Percentiles rank a stretch among this genome's conserved stretches.
Evolutionary conservation across 2,113 vertebrate genomes (phyloP).

Genomic region (Syrrhaptes paradoxus): DNA sequence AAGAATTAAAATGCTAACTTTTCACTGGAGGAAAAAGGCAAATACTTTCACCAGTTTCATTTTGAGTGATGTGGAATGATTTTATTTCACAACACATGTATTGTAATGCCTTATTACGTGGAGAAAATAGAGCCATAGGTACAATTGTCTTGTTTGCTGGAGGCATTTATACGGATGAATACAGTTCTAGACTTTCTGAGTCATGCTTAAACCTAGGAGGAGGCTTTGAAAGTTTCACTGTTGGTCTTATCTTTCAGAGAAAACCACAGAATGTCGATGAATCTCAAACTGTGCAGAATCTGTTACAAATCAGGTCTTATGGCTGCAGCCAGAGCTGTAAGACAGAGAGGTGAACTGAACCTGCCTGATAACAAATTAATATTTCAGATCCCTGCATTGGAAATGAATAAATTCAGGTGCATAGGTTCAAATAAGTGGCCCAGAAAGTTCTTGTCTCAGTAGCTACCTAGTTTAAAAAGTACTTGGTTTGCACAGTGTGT

Average conservation of each 20-base stretch:
- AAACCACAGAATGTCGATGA: background rate
- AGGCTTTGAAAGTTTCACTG: background rate
- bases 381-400: background rate
- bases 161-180: background rate
- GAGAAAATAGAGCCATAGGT: background rate
- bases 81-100: background rate
- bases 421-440: background rate
- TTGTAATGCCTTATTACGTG: background rate
- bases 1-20: background rate
- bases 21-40: background rate
- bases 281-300: background rate
- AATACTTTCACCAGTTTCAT: background rate
- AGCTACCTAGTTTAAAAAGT: background rate
- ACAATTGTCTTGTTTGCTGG: background rate
- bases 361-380: background rate
- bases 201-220: background rate
- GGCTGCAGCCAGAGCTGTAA: background rate
- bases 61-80: background rate
- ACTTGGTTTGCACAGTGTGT: background rate
- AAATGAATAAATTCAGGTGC: background rate
- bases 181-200: background rate
- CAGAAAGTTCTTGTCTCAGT: background rate
- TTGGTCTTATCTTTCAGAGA: background rate
- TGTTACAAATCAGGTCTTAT: background rate
- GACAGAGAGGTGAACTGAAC: background rate